A percentile compares a stretch with the other conserved stretches of the same genome.
These are phyloP conservation scores for Smithornis capensis DNA, from an alignment of 2,113 vertebrate species.

Conservation along the genomic window DNA sequence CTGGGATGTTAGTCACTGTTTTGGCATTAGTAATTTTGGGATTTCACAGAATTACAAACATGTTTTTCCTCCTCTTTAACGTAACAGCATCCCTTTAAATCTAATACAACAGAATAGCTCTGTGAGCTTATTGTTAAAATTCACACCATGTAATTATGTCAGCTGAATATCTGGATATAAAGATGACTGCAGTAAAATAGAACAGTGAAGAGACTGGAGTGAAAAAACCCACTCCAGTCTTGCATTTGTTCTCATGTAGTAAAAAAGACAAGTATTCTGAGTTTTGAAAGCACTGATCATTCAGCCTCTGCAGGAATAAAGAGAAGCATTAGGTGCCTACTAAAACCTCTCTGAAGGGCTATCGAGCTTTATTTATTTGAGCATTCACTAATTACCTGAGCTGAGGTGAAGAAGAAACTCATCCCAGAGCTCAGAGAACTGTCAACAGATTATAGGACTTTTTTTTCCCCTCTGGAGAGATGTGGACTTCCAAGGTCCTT, in stretches of 20 bases:
- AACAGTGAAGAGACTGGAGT: neutral
- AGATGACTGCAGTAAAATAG: neutral
- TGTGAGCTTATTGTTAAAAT: neutral
- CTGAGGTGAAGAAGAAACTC: neutral
- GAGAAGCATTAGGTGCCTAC: neutral
- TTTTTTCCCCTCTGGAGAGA: neutral
- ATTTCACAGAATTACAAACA: neutral
- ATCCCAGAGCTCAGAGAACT: neutral
- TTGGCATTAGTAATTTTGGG: neutral
- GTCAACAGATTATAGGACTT: neutral
- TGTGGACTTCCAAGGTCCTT: neutral
- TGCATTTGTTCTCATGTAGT: neutral
- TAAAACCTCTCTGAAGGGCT: neutral
- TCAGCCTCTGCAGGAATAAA: neutral
- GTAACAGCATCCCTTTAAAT: neutral
- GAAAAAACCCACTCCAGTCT: fast-evolving
- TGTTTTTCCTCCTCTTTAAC: slow-evolving; percentile 2
- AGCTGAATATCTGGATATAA: neutral
- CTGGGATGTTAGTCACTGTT: neutral
- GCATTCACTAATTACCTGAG: neutral
- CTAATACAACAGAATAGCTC: neutral
- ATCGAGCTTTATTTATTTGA: neutral
- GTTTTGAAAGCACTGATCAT: neutral
- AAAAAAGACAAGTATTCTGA: neutral
- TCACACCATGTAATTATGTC: neutral